Evolutionary conservation across 2,113 vertebrate genomes (phyloP), one percentile per base, ranked within the genome.

Genomic region (Chelonoidis abingdonii): DNA sequence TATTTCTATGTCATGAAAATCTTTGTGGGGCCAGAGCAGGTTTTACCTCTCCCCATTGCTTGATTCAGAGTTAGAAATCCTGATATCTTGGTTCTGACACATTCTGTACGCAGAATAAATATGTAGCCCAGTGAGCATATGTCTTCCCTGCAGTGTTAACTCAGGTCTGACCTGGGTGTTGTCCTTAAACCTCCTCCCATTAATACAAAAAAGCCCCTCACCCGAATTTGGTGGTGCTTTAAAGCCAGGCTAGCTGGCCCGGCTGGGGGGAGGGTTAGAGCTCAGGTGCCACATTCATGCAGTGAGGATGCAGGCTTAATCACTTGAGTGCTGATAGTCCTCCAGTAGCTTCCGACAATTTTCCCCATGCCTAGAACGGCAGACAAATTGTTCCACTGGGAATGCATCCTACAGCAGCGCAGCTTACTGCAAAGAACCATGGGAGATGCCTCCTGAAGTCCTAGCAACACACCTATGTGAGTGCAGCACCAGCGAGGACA

Each of bases 241-340:
- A 96, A 94, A 94, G 21, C 84, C 91, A 88, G 81, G 79, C 54
- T 29, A 72, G 80, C 47, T 92, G 85, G 80, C 88, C 84, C 79
- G 76, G 80, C 95, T 87, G 92, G 90, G 92, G 95, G 44, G 11
- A 87, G 89, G 94, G 41, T 80, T 92, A 95, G 89, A 94, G 89
- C 89, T 90, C 87, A 85, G 82, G 65, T 5, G 21, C 76, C 94
- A 76, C 90, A 85, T 93, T 96, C 21, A 1, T 1, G 1, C 92
- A 90, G 38, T 22, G 38, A 75, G 38, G 69, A 75, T 84, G 78
- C 31, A 76, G 76, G 89, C 80, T 93, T 92, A 87, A 93, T 94
- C 76, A 83, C 38, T 3, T 56, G 90, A 76, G 87, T 72, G 89
- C 90, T 89, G 89, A 89, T 53, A 90, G 80, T 44, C 76, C 41